These are phyloP conservation scores for Columba janthina DNA, from an alignment of 2,113 vertebrate species.

Conservation along the genomic window DNA sequence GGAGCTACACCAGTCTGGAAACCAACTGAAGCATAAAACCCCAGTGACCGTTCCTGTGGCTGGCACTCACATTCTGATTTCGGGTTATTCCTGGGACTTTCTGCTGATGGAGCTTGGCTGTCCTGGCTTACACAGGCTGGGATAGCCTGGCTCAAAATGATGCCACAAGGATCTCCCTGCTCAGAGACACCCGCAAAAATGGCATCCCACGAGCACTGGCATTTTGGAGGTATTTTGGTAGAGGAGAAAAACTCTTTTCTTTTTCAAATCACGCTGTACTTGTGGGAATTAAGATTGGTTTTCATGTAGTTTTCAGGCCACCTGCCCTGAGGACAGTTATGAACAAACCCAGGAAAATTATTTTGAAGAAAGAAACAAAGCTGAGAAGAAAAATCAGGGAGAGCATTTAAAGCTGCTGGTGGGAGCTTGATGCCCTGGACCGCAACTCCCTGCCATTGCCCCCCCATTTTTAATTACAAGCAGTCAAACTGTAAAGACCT, in stretches of 20 bases:
- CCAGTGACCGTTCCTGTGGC: accelerated
- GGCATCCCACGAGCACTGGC: accelerated
- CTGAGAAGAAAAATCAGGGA: background rate
- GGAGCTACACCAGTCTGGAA: background rate
- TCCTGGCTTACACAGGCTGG: accelerated
- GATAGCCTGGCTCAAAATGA: background rate
- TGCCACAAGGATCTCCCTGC: background rate
- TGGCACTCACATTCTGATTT: background rate
- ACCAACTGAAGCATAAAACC: background rate
- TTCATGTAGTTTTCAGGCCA: background rate
- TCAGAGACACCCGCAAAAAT: background rate
- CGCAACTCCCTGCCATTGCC: background rate
- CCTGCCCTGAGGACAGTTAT: background rate
- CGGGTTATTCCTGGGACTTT: background rate
- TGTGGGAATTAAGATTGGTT: background rate
- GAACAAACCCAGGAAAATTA: background rate
- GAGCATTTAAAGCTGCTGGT: background rate
- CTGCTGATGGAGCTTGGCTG: background rate
- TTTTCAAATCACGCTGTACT: background rate
- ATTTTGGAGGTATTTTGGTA: background rate
- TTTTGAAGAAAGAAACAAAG: background rate
- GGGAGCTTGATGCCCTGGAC: background rate
- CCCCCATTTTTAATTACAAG: conserved; percentile 35
- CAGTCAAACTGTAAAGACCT: conserved; percentile 56
- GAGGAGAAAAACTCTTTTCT: background rate